Evolutionary conservation across 1,140 invertebrate genomes (phyloP), one percentile per base, ranked within the genome.

Genomic region (Portunus trituberculatus): DNA sequence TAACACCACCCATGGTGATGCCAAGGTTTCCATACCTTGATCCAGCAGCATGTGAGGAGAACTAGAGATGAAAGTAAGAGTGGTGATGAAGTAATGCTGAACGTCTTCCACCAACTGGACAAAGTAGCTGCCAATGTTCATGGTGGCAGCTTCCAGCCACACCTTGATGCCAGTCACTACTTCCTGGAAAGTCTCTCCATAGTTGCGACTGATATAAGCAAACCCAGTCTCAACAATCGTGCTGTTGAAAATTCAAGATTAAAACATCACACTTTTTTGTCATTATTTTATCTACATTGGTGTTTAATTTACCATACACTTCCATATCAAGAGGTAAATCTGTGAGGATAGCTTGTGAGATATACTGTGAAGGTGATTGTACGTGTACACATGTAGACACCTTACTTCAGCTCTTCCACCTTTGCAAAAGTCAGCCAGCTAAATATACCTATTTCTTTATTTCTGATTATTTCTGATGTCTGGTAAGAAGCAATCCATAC

Each of bases 141-240:
- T 89, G 14, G 46, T 0, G 2, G 32, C 87, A 0, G 87, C 87
- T 52, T 83, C 32, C 20, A 88, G 14, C 93, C 93, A 94, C 67
- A 82, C 52, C 28, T 25, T 4, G 16, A 39, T 87, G 8, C 67
- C 88, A 28, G 32, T 31, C 8, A 16, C 67, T n/a, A 83, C 10
- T 4, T 94, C 39, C 14, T 32, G 29, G 29, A 94, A 29, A 25
- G 25, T 48, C 2, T 83, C 29, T 25, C 93, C 93, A 67, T 83
- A 94, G 67, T 94, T 90, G 59, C 83, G 93, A 83, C 39, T 94
- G 3, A 94, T 7, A 76, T 91, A 94, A 82, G 93, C 87, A 39
- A 91, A 59, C 1, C 31, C 31, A 20, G 88, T 88, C 31, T 94
- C 93, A 82, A 91, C 31, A n/a, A 94, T 46, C 29, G 91, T 28